Base-by-base conservation (phyloP, 2,888 invertebrate genomes). In the Cryptocephalus moraei region DNA sequence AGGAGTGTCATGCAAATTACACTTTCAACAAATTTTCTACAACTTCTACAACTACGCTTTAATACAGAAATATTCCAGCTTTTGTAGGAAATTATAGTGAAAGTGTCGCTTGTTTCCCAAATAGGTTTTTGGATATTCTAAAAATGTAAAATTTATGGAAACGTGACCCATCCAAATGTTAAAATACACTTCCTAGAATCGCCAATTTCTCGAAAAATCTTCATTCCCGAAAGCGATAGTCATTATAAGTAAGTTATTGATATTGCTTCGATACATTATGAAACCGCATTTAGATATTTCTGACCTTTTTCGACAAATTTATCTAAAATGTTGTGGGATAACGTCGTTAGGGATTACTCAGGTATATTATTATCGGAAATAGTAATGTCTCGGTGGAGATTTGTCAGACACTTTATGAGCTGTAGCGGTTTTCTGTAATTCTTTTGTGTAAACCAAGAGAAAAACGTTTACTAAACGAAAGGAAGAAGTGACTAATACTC, bases 201-300 rank as follows among this genome's bases (percentile, higher is more conserved):
- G 43, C 33, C 39, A 42, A 45, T 9, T 10, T 31, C 32, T 14
- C 33, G 22, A 43, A 43, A 47, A 34, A 44, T 36, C 33, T 44
- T 34, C 32, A 31, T 52, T 52, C 49, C 38, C 22, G 39, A 52
- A 52, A 52, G 12, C 49, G 48, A 54, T 52, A 52, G 46, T 50
- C 52, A 41, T 49, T 48, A 47, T 39, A 42, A 13, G 41, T 46
- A 47, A 54, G 52, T 54, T 54, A 54, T 54, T 49, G 54, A 50
- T 50, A 52, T 54, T 50, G 47, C 49, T 39, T 46, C 45, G 33
- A 50, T 49, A 39, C 54, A 51, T 50, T 50, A 47, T 43, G 32
- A 31, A 45, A 44, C 51, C 45, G 40, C 48, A 46, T 51, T 49
- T 48, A 50, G 48, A 52, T 49, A 49, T 33, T 22, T 22, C 22